These are phyloP conservation scores for Ibidorhyncha struthersii DNA, from an alignment of 2,113 vertebrate species.

Conservation along the genomic window DNA sequence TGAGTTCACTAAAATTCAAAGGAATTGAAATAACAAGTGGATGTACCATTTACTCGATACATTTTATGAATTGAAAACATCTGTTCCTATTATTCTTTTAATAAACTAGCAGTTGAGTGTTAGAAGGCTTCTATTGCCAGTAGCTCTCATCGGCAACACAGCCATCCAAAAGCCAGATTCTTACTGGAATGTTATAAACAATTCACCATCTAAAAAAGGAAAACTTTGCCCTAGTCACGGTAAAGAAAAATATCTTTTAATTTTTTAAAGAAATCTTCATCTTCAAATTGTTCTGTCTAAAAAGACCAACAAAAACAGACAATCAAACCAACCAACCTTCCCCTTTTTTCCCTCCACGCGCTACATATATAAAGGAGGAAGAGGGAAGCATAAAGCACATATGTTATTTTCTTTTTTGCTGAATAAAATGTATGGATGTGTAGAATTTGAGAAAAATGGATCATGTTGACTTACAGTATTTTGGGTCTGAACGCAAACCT, in stretches of 20 bases:
- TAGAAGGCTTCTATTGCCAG: slow-evolving; percentile 21
- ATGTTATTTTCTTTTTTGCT: neutral
- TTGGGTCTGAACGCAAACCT: neutral
- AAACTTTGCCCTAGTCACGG: neutral
- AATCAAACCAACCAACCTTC: neutral
- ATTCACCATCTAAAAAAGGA: neutral
- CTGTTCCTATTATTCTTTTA: slow-evolving; percentile 60
- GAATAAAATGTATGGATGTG: neutral
- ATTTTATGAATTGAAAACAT: slow-evolving; percentile 56
- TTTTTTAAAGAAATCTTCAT: neutral
- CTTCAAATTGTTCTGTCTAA: neutral
- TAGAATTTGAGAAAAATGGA: neutral
- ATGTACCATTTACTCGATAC: slow-evolving; percentile 30
- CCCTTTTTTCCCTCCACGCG: neutral
- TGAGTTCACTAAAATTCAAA: slow-evolving; percentile 55
- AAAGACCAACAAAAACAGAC: neutral
- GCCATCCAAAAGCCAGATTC: neutral
- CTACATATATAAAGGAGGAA: neutral
- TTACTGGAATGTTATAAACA: neutral
- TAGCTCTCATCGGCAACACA: neutral
- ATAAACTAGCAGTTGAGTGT: slow-evolving; percentile 3
- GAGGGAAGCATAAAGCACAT: neutral
- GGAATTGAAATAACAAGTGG: slow-evolving; percentile 51
- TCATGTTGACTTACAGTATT: neutral
- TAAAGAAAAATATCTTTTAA: neutral